Conservation (phyloP, 2,113 vertebrate genomes). For the Aramus guarauna region DNA sequence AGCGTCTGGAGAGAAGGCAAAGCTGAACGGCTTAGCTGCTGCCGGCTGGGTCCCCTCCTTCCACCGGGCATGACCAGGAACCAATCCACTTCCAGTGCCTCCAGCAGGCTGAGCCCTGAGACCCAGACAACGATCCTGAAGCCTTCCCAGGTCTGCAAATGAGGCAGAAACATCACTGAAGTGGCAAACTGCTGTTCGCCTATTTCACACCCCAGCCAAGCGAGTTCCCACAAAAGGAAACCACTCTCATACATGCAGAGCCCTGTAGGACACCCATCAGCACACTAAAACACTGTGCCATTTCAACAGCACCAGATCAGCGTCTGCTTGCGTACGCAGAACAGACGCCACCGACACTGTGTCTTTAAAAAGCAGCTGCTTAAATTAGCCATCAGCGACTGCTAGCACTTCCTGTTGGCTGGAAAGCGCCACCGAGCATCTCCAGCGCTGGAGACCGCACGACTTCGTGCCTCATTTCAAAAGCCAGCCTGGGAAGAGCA, state of each 20-base stretch:
- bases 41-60: slow-evolving; percentile 98
- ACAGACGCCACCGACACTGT: neutral
- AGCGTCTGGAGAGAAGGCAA: slow-evolving; percentile 97
- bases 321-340: neutral
- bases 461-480: neutral
- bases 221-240: neutral
- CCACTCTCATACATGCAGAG: neutral
- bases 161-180: neutral
- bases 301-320: neutral
- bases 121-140: slow-evolving; percentile 50
- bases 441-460: neutral
- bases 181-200: neutral
- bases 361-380: neutral
- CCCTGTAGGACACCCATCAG: neutral
- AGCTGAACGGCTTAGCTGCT: slow-evolving; percentile 97
- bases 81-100: slow-evolving; percentile 73
- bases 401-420: neutral
- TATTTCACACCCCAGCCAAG: neutral
- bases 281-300: neutral
- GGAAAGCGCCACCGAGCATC: neutral
- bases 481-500: neutral
- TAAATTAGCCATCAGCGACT: neutral
- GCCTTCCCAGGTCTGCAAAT: slow-evolving; percentile 70
- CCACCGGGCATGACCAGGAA: slow-evolving; percentile 95
- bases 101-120: slow-evolving; percentile 64